phyloP scores from a whole-genome alignment of 2,797 vertebrate genomes.

The Lycodopsis pacificus region DNA sequence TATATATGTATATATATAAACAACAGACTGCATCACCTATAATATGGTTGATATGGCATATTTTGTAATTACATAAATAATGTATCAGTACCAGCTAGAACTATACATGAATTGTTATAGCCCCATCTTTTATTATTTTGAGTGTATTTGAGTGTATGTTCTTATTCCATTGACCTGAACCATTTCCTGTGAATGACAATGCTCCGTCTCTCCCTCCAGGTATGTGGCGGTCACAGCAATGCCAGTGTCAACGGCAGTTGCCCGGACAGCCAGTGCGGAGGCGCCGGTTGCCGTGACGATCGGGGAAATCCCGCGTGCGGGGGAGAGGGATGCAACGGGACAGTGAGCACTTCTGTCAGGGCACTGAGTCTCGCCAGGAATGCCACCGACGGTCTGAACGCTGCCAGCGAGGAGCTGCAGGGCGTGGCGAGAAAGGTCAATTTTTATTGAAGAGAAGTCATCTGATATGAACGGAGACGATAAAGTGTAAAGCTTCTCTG shows the following conservation, averaged over 20 bases:
- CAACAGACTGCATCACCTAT: background rate
- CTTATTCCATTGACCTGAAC: too few relatives aligned
- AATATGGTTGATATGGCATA: background rate
- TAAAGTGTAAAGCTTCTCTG: background rate
- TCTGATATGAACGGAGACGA: background rate
- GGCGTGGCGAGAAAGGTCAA: conserved; percentile 83
- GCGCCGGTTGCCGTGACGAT: conserved; percentile 84
- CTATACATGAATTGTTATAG: background rate
- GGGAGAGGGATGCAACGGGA: conserved; percentile 83
- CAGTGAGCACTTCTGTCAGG: conserved; percentile 74
- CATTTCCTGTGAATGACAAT: background rate
- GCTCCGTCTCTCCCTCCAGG: conserved; percentile 56
- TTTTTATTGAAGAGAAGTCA: background rate
- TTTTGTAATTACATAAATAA: too few relatives aligned
- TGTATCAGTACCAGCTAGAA: too few relatives aligned
- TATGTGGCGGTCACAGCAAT: conserved; percentile 79
- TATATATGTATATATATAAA: too few relatives aligned
- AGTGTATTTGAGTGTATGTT: too few relatives aligned
- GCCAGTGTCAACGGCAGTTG: conserved; percentile 75
- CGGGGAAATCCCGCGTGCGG: conserved; percentile 80
- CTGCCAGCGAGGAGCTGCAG: conserved; percentile 78
- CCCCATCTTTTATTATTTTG: background rate
- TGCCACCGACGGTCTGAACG: conserved; percentile 72
- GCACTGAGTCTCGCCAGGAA: conserved; percentile 77
- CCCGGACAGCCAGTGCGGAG: conserved; percentile 79